Evolutionary conservation across 2,113 vertebrate species (phyloP), one percentile per base, ranked within the genome.

Genomic region (Tympanuchus pallidicinctus): DNA sequence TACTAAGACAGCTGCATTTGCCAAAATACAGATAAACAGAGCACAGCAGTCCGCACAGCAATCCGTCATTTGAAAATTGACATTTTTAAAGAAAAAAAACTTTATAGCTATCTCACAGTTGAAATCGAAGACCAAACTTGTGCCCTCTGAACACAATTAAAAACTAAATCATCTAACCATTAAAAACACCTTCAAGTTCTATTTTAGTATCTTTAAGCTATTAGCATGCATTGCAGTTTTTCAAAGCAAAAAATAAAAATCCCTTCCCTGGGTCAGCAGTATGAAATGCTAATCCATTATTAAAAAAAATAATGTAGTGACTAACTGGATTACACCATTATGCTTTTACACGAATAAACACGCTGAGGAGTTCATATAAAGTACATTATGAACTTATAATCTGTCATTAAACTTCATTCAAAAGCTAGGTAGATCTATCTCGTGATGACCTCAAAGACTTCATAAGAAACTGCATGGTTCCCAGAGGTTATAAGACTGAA

Each of bases 71-170:
- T 69, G 52, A 76, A 63, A 64, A 74, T 8, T 34, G 6, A n/a
- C 21, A 13, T 59, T 60, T 36, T 6, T 28, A 3, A 77, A 25
- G 27, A 36, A 61, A 61, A 57, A 32, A 38, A 24, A 79, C 42
- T 76, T 89, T 40, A 92, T 95, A 93, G 54, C 10, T 69, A n/a
- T 63, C 59, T 95, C 66, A 64, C 69, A 93, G 67, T 30, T 66
- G 63, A 94, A 90, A 84, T 88, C 80, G 84, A 97, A 97, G 85
- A 92, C 69, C 87, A 93, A 90, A 48, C 74, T 91, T 97, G 84
- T 86, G 43, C 85, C 70, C 83, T 82, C 89, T 93, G 67, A 96
- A 92, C 21, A 70, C 86, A 95, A 88, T 95, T 96, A 90, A 81
- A 94, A 93, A 88, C 78, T 78, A 94, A 95, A 92, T 45, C 78